These are phyloP conservation scores for Catharus minimus DNA, from an alignment of 2,113 vertebrate species.

Conservation along the genomic window DNA sequence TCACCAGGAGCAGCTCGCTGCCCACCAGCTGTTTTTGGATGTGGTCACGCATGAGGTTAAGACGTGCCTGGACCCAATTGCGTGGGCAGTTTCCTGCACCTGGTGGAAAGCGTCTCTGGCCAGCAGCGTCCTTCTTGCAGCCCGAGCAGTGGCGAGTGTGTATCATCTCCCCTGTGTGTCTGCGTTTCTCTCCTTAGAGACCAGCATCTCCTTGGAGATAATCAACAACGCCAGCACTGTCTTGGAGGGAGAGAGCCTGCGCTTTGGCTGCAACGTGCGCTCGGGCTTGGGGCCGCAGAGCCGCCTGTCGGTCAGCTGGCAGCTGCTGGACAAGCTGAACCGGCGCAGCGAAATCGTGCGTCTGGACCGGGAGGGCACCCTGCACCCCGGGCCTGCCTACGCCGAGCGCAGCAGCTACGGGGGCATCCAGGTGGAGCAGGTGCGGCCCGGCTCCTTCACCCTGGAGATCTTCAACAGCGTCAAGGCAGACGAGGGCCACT, in stretches of 20 bases:
- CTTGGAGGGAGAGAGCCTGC: conserved; percentile 88
- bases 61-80: conserved; percentile 26
- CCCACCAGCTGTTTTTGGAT: conserved; percentile 45
- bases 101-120: conserved; percentile 47
- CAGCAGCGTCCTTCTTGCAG: conserved; percentile 9
- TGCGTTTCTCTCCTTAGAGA: conserved; percentile 80
- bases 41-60: conserved; percentile 39
- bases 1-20: conserved; percentile 60
- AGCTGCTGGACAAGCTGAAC: conserved; percentile 81
- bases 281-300: conserved; percentile 71
- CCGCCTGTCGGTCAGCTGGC: conserved; percentile 87
- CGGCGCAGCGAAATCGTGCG: conserved; percentile 82
- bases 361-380: conserved; percentile 85
- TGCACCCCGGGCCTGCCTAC: conserved; percentile 81
- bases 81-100: conserved; percentile 51
- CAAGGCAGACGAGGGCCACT: conserved; percentile 89
- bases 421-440: conserved; percentile 86
- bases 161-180: conserved; percentile 53
- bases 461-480: conserved; percentile 87
- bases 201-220: conserved; percentile 90
- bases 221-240: conserved; percentile 85
- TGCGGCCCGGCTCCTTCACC: conserved; percentile 78
- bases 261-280: conserved; percentile 83
- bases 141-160: neutral
- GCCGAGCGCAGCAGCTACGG: conserved; percentile 87